Evolutionary conservation across 2,113 vertebrate genomes (phyloP).

Genomic region (Hippocampus zosterae): DNA sequence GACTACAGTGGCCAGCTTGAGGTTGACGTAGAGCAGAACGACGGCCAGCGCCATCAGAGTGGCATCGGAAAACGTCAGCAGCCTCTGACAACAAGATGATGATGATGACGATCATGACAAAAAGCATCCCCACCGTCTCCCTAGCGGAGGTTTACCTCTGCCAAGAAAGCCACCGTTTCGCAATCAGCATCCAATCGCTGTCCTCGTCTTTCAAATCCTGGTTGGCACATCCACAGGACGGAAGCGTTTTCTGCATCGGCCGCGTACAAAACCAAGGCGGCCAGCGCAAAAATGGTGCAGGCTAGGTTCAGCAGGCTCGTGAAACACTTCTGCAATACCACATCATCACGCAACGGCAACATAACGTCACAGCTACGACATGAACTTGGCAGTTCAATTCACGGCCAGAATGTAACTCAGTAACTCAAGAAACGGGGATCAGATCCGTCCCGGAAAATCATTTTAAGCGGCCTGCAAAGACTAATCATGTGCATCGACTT

Average conservation of each 20-base stretch:
- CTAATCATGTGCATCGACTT: too few species aligned
- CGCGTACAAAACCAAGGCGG: neutral
- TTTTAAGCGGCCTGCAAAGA: too few species aligned
- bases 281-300: neutral
- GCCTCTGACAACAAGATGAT: neutral
- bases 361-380: too few species aligned
- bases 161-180: neutral
- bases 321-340: neutral
- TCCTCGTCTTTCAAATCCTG: neutral
- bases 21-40: neutral
- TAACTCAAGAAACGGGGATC: too few species aligned
- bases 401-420: too few species aligned
- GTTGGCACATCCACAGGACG: neutral
- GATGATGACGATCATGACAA: too few species aligned
- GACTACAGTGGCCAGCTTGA: neutral
- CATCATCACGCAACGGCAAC: too few species aligned
- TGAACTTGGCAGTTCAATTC: too few species aligned
- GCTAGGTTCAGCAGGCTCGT: neutral
- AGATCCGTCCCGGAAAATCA: too few species aligned
- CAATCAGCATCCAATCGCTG: neutral
- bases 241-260: neutral
- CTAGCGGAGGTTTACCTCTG: neutral
- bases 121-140: neutral
- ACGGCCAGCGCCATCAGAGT: neutral
- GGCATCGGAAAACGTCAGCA: neutral